Evolutionary conservation across 2,888 invertebrate species (phyloP).

Genomic region (Hemicrepidius hirtus): DNA sequence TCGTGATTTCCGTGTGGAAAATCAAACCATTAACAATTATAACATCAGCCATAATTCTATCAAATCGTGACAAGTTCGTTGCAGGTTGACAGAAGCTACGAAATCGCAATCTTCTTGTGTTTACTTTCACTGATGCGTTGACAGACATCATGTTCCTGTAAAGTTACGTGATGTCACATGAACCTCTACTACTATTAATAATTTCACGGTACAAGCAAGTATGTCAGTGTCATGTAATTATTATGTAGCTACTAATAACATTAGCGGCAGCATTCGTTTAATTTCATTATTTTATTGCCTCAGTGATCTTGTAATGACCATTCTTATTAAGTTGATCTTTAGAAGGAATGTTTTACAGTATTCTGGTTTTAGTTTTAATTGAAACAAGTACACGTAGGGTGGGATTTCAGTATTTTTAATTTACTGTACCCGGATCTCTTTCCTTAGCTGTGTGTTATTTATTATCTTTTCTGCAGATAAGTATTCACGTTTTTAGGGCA

Average conservation of each 20-base stretch:
- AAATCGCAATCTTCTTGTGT: neutral
- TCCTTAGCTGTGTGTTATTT: no score
- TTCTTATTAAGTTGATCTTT: no score
- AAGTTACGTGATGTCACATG: slow-evolving; percentile 1
- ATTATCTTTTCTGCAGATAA: no score
- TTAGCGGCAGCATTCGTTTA: neutral
- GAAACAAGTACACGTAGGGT: no score
- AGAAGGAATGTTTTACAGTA: no score
- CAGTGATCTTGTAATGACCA: neutral
- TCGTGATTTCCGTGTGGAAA: slow-evolving; percentile 13
- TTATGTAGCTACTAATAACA: neutral
- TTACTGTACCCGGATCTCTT: no score
- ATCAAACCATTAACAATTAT: slow-evolving; percentile 7
- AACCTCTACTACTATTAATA: neutral
- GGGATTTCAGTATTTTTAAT: no score
- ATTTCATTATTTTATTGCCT: neutral
- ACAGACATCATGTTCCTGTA: slow-evolving; percentile 2
- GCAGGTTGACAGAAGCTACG: slow-evolving; percentile 2
- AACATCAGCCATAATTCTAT: slow-evolving; percentile 1
- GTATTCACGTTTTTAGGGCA: no score
- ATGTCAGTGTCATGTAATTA: slow-evolving; percentile 16
- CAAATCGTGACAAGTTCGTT: neutral
- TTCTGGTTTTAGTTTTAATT: no score
- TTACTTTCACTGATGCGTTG: slow-evolving; percentile 23
- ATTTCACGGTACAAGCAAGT: slow-evolving; percentile 15